Base-by-base conservation (phyloP, 2,113 vertebrate genomes). In the Nothoprocta pentlandii region DNA sequence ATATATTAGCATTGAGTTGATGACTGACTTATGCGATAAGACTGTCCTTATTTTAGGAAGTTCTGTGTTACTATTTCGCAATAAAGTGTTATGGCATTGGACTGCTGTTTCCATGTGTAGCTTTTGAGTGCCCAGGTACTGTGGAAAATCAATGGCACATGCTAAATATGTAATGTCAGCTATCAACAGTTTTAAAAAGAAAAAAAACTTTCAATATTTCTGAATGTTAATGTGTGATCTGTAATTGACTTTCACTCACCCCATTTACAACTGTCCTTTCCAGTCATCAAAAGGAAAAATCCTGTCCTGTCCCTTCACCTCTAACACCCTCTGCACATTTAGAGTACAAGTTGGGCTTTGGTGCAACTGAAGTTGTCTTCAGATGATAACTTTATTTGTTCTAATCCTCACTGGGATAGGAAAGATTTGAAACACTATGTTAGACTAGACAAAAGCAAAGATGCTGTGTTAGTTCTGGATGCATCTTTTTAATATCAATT, bases 401-500 rank as follows among this genome's bases (percentile, higher is more conserved):
- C 93, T 96, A 79, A 95, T 95, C 91, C 96, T 97, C 95, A 93
- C 94, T 96, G 95, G 95, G 87, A 44, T 96, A 95, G 94, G 97
- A 96, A 93, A 97, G 96, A 97, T 97, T 97, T 97, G 97, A 97
- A 97, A 96, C 94, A 97, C 95, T 98, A 97, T 96, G 96, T 97
- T 96, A 98, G 96, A 96, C 92, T 97, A 98, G 96, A 92, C 95
- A 97, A 97, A 97, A 97, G 93, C 94, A 69, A 97, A 97, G 97
- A 97, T 98, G 98, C 98, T 95, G 96, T 97, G 97, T 97, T 97
- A 96, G 93, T 97, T 98, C 96, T 97, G 96, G 97, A 96, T 97
- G 97, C 97, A 97, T 98, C 97, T 98, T 98, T 96, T 97, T 95
- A 97, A 97, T 98, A 97, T 96, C 97, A 90, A 96, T 97, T 97